Percentiles rank a stretch among this genome's conserved stretches.
These are phyloP conservation scores for Archips xylosteana DNA, from an alignment of 2,888 invertebrate species.

Conservation along the genomic window DNA sequence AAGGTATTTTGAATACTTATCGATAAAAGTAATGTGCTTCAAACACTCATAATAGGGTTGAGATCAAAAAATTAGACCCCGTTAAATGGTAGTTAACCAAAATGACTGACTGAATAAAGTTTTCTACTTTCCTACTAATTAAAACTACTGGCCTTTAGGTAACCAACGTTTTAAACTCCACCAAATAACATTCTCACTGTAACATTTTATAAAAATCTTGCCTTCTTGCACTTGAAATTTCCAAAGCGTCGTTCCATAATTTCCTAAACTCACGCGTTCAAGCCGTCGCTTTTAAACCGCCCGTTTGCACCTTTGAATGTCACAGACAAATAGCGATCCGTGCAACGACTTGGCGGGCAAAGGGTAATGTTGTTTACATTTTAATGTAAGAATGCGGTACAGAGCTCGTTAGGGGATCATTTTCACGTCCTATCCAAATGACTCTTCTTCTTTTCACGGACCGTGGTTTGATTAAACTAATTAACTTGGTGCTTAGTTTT, in stretches of 20 bases:
- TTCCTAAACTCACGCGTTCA: not conserved
- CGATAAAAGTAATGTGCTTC: no score
- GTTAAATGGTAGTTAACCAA: no score
- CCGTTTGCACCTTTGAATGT: slow-evolving; percentile 59
- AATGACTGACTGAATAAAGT: no score
- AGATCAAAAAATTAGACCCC: no score
- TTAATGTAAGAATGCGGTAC: slow-evolving; percentile 78
- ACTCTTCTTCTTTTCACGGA: slow-evolving; percentile 70
- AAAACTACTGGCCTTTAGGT: no score
- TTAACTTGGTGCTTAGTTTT: slow-evolving; percentile 28
- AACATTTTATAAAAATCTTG: no score
- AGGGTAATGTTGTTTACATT: slow-evolving; percentile 79
- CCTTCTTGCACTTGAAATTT: no score
- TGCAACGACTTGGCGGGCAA: slow-evolving; percentile 68
- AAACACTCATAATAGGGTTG: no score
- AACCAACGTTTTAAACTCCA: no score
- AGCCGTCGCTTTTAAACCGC: slow-evolving; percentile 50
- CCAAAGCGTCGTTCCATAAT: not conserved
- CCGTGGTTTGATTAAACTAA: slow-evolving; percentile 59
- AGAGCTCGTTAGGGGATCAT: slow-evolving; percentile 75
- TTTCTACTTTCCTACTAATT: no score
- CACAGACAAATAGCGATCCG: slow-evolving; percentile 77
- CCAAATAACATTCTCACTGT: no score
- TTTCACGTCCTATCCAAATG: slow-evolving; percentile 69
- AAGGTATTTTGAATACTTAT: no score